Percentiles rank a stretch among this genome's conserved stretches.
Evolutionary conservation across 53 echinoderm and acorn worm species (phyloP).

Genomic region (Holothuria scabra): DNA sequence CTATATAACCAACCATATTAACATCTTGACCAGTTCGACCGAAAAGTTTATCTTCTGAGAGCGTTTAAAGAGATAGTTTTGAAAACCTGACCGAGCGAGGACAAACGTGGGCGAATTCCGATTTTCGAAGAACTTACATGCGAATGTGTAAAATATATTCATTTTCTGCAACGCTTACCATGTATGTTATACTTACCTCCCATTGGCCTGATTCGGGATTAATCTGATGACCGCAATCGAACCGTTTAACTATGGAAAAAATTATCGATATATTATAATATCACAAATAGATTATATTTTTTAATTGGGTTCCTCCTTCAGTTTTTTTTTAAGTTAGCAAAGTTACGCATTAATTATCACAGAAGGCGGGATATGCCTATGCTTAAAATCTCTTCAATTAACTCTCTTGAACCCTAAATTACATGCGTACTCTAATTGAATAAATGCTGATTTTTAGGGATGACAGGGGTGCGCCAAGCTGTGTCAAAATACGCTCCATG

Average conservation of each 20-base stretch:
- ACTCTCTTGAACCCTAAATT: background rate
- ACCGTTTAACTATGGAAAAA: conserved; percentile 16
- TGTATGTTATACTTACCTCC: conserved; percentile 21
- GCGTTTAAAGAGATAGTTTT: too few relatives aligned
- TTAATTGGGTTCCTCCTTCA: background rate
- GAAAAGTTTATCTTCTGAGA: too few relatives aligned
- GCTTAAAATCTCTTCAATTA: conserved; percentile 9
- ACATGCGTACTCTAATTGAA: background rate
- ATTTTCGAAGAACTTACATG: background rate
- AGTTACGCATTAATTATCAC: conserved; percentile 15
- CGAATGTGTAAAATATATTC: conserved; percentile 11
- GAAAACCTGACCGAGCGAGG: conserved; percentile 4
- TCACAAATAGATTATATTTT: conserved; percentile 7
- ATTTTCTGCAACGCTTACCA: conserved; percentile 8
- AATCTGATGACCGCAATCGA: conserved; percentile 29
- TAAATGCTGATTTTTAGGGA: background rate
- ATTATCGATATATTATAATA: background rate
- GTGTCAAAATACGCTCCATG: conserved; percentile 21
- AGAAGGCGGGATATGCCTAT: background rate
- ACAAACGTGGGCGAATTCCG: conserved; percentile 4
- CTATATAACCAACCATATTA: too few relatives aligned
- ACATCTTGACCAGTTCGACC: too few relatives aligned
- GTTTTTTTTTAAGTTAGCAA: background rate
- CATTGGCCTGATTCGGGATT: conserved; percentile 17
- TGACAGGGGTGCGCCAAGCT: conserved; percentile 9